A percentile compares a stretch with the other conserved stretches of the same genome.
Evolutionary conservation across 2,888 invertebrate genomes (phyloP).

Genomic region (Nezara viridula): DNA sequence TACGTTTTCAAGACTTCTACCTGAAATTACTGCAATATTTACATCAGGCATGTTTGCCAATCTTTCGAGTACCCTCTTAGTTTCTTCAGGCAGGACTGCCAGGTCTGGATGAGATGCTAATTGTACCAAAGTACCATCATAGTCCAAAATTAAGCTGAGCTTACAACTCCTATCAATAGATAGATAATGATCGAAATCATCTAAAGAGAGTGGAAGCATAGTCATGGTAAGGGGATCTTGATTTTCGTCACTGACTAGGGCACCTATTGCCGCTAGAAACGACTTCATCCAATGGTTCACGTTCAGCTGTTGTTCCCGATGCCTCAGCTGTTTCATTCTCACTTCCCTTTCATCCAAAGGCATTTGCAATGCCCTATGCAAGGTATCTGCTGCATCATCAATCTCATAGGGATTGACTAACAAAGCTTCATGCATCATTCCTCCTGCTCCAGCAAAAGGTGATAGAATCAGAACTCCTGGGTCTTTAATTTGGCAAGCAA

Average conservation of each 20-base stretch:
- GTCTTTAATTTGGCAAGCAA: conserved; percentile 69
- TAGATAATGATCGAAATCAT: conserved; percentile 69
- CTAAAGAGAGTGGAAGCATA: conserved; percentile 68
- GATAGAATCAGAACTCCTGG: conserved; percentile 70
- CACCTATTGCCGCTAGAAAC: conserved; percentile 69
- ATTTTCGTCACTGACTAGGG: conserved; percentile 67
- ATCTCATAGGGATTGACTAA: conserved; percentile 70
- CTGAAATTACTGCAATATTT: conserved; percentile 70
- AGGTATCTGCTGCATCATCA: conserved; percentile 69
- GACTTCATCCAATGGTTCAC: conserved; percentile 70
- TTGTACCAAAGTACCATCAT: conserved; percentile 70
- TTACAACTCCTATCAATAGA: conserved; percentile 69
- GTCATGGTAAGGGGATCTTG: conserved; percentile 67
- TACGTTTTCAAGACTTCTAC: conserved; percentile 69
- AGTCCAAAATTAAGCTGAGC: conserved; percentile 70
- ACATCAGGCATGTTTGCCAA: conserved; percentile 69
- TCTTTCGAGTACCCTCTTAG: conserved; percentile 68
- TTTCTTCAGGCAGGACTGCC: conserved; percentile 69
- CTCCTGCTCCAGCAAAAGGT: conserved; percentile 70
- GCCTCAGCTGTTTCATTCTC: conserved; percentile 69
- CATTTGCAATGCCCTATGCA: conserved; percentile 70
- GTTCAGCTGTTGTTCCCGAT: conserved; percentile 69
- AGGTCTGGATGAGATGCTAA: conserved; percentile 70
- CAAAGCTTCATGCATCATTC: conserved; percentile 70
- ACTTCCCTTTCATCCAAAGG: conserved; percentile 69